phyloP scores from a whole-genome alignment of 2,797 vertebrate genomes.

The Calcarius lapponicus region DNA sequence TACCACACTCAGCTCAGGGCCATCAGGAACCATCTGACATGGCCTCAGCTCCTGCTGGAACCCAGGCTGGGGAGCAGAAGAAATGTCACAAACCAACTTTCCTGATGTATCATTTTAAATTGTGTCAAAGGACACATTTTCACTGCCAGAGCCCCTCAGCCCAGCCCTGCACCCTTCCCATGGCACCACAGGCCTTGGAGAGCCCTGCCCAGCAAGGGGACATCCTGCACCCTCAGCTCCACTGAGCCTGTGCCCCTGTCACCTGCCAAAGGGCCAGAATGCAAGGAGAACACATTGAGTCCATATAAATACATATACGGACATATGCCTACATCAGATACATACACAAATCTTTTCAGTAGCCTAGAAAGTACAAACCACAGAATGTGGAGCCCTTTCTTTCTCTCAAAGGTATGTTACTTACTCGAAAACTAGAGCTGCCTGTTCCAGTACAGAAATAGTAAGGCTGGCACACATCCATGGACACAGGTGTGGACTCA shows the following conservation, averaged over 20 bases:
- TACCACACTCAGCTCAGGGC: rapidly evolving
- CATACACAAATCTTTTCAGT: rapidly evolving
- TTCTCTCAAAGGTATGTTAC: not conserved
- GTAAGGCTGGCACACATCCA: rapidly evolving
- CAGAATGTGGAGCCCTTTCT: rapidly evolving
- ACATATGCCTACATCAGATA: not conserved
- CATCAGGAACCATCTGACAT: not conserved
- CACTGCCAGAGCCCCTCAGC: not conserved
- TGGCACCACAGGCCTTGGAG: no score
- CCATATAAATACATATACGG: not conserved
- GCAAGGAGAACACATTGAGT: not conserved
- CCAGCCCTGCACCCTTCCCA: not conserved
- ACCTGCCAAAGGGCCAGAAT: not conserved
- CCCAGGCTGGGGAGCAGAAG: not conserved
- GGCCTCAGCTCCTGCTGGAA: not conserved
- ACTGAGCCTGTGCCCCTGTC: not conserved
- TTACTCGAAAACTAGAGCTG: not conserved
- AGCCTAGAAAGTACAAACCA: not conserved
- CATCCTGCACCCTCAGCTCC: not conserved
- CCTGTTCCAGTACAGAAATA: no score
- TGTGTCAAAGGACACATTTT: not conserved
- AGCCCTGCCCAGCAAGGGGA: not conserved
- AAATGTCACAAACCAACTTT: not conserved
- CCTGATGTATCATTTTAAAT: not conserved
- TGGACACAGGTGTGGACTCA: not conserved